phyloP scores from a whole-genome alignment of 53 echinoderm and acorn worm genomes.

The Paracentrotus lividus region DNA sequence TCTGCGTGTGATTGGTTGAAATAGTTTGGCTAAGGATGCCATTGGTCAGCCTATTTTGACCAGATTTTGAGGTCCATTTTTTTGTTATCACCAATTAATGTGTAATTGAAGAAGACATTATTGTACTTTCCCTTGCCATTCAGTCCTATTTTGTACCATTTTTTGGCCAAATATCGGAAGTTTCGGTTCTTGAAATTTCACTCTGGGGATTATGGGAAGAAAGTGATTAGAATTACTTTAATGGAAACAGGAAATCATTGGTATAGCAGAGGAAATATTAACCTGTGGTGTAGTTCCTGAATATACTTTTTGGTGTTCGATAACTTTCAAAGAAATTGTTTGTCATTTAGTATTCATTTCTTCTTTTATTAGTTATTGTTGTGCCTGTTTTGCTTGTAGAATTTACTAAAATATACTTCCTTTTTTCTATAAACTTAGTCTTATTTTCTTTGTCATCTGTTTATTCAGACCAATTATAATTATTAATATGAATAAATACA shows the following conservation, averaged over 20 bases:
- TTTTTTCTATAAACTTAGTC: too few species aligned
- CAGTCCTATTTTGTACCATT: neutral
- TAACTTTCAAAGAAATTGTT: too few species aligned
- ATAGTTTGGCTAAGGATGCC: neutral
- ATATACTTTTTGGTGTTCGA: too few species aligned
- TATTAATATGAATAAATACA: too few species aligned
- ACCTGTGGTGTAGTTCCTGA: neutral
- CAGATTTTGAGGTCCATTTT: neutral
- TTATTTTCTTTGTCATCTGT: too few species aligned
- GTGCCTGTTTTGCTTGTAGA: too few species aligned
- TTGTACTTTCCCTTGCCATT: neutral
- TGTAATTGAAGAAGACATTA: neutral
- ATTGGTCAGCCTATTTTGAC: slow-evolving; percentile 16
- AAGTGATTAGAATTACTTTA: neutral
- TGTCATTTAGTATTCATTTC: too few species aligned
- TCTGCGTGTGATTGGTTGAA: neutral
- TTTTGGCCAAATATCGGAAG: neutral
- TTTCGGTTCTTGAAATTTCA: neutral
- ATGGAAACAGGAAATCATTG: neutral
- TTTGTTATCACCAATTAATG: neutral
- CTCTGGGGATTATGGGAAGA: neutral
- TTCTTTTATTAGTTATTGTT: too few species aligned
- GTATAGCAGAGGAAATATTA: neutral
- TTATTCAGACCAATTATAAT: too few species aligned
- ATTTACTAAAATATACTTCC: too few species aligned